These are phyloP conservation scores for Chromoteleia sp. DNA, from an alignment of 2,888 invertebrate genomes.

Conservation along the genomic window DNA sequence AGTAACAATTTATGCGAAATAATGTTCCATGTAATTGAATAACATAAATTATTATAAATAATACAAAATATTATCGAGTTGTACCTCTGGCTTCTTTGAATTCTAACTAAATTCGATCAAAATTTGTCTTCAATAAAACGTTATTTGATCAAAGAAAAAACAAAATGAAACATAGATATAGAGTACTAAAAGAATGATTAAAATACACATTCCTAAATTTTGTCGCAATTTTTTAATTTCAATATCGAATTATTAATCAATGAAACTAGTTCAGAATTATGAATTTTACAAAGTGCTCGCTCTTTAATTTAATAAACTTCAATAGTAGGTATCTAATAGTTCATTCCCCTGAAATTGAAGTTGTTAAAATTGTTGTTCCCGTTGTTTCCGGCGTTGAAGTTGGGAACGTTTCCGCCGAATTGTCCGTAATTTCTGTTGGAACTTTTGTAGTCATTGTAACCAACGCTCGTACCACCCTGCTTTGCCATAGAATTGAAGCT, in stretches of 20 bases:
- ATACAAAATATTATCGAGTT: constrained; percentile 11
- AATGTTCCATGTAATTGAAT: background rate
- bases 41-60: constrained; percentile 1
- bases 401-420: constrained; percentile 27
- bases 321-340: constrained; percentile 36
- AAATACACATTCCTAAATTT: background rate
- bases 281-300: constrained; percentile 22
- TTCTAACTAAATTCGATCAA: background rate
- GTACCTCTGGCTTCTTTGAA: background rate
- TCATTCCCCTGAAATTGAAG: constrained; percentile 43
- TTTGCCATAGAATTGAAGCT: constrained; percentile 46
- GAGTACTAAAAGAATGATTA: background rate
- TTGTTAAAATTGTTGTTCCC: constrained; percentile 31
- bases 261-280: background rate
- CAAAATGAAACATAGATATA: background rate
- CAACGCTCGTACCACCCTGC: constrained; percentile 25
- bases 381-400: constrained; percentile 15
- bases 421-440: constrained; percentile 58
- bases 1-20: background rate
- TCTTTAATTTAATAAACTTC: constrained; percentile 15
- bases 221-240: background rate
- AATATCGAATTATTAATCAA: constrained; percentile 5
- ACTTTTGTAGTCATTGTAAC: constrained; percentile 54
- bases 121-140: too few species aligned
- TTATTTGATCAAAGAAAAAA: too few species aligned